Evolutionary conservation across 2,113 vertebrate species (phyloP).

Genomic region (Peromyscus polionotus): DNA sequence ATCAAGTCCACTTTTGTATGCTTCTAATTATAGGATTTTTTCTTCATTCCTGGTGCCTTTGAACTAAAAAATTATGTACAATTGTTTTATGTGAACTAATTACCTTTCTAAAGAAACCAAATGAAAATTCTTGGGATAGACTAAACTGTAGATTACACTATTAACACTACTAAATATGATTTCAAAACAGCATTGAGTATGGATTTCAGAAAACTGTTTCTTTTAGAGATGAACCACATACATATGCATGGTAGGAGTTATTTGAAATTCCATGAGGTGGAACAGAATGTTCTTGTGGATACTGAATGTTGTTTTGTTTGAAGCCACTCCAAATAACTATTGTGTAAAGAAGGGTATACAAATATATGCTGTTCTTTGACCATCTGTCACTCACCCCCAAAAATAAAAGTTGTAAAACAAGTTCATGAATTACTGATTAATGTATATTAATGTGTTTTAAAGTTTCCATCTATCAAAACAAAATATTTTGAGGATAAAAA

Average conservation of each 20-base stretch:
- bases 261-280: not conserved
- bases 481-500: constrained; percentile 67
- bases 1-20: not conserved
- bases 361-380: not conserved
- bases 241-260: not conserved
- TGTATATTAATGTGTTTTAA: constrained; percentile 39
- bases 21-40: constrained; percentile 7
- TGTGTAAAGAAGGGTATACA: constrained; percentile 3
- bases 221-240: not conserved
- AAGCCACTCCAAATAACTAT: not conserved
- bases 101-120: constrained; percentile 78
- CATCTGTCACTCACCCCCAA: not conserved
- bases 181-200: not conserved
- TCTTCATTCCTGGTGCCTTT: not conserved
- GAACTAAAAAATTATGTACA: constrained; percentile 37
- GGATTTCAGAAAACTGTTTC: constrained; percentile 56
- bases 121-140: constrained; percentile 53
- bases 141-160: constrained; percentile 63
- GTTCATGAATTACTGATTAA: constrained; percentile 35
- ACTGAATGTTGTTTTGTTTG: not conserved
- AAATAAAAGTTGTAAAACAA: constrained; percentile 23
- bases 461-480: constrained; percentile 54
- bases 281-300: not conserved
- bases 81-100: constrained; percentile 65
- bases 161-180: constrained; percentile 57